Evolutionary conservation across 2,113 vertebrate genomes (phyloP), one percentile per base, ranked within the genome.

Genomic region (Oryzias celebensis): DNA sequence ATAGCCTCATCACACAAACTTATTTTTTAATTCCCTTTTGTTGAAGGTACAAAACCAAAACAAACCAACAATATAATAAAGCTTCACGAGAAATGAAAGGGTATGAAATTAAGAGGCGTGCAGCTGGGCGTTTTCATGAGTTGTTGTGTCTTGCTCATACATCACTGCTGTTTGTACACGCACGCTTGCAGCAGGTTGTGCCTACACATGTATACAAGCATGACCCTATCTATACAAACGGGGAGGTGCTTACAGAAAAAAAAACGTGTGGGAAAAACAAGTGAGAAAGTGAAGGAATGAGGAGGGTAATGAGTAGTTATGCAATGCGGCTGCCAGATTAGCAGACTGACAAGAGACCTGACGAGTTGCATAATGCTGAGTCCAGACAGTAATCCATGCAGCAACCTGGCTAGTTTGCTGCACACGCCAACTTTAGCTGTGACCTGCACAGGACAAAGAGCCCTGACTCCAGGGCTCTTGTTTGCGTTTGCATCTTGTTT

Each of bases 351-450:
- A 50, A 46, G 24, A 56, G 68, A 74, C 55, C 67, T 81, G 73
- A 73, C 80, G 62, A 26, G 74, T 88, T 89, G 51, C 74, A 66
- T 87, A 86, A 87, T 31, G 55, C 65, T 47, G 60, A 73, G 67
- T 68, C 65, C 73, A 80, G 81, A 79, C 81, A 47, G 43, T 88
- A 87, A 87, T 87, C 86, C 78, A 85, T 76, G 65, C 6, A 55
- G 73, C 6, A 44, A 76, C 75, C 78, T 75, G 81, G 57, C 55
- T 5, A 12, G 4, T 57, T 28, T 36, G 52, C 36, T 54, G 42
- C 53, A 68, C 23, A 14, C 47, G 64, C 20, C 57, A 75, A 49
- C 17, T 4, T 36, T 17, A 45, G 48, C 50, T 24, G 57, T 22
- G 60, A 83, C 68, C 68, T 55, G 42, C 47, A 16, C 45, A 17